Evolutionary conservation across 1,140 invertebrate genomes (phyloP), one percentile per base, ranked within the genome.

Genomic region (Macrostomum lignano): DNA sequence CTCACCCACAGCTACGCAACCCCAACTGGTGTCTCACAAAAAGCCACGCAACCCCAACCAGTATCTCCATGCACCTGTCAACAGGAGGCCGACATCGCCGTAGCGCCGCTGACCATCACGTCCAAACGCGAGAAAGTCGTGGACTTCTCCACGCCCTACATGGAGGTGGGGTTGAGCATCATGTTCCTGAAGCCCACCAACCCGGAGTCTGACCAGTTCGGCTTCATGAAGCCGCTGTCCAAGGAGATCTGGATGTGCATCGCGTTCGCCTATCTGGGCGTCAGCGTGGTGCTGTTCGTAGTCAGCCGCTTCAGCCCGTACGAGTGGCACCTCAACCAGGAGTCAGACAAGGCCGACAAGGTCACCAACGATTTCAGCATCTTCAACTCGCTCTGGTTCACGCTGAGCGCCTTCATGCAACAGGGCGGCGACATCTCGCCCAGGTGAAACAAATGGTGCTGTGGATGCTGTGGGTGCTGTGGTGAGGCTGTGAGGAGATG

Each of bases 171-270:
- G 33, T 84, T 88, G 46, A 84, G 78, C 41, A 84, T 93, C 42
- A 84, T 86, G 74, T 82, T 88, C 44, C 91, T 84, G 59, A 91
- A 82, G 51, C 77, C 78, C 3, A 69, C 81, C 39, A 88, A 88
- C 56, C 73, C 77, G 49, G 74, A 77, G 46, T 56, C 61, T 21
- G 75, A 77, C 11, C 77, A 88, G 3, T 91, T 94, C 60, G 86
- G 79, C 46, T 96, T 96, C 58, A 69, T 96, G 50, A 78, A 79
- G 53, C 88, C 88, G 11, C 63, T 96, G 23, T 88, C 79, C 31
- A 77, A 78, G 46, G 86, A 88, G 55, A 91, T 94, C 49, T 96
- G 86, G 86, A 74, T 69, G 50, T 88, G 81, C 58, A 75, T 94
- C 33, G 72, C 86, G 40, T 81, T 88, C 54, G 82, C 79, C 28